Percentiles rank a stretch among this genome's conserved stretches.
Conservation (phyloP, 2,888 invertebrate genomes). For the Ceramica pisi region DNA sequence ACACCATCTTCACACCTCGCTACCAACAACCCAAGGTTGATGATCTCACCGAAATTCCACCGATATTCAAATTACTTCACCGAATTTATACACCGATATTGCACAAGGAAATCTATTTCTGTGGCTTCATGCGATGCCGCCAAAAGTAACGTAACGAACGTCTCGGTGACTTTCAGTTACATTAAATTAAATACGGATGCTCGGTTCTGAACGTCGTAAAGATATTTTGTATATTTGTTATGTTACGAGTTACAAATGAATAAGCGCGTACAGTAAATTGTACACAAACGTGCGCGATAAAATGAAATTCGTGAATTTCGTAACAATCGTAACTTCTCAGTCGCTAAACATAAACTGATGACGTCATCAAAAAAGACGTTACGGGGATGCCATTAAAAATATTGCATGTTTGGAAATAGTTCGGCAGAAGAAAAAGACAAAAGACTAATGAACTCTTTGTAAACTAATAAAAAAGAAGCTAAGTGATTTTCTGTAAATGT, state of each 20-base stretch:
- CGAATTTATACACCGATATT: conserved; percentile 75
- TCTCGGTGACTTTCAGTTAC: conserved; percentile 70
- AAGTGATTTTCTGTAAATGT: not conserved
- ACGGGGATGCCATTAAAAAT: conserved; percentile 48
- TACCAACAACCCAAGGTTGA: conserved; percentile 65
- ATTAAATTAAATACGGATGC: conserved; percentile 34
- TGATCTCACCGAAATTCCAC: conserved; percentile 57
- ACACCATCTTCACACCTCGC: conserved; percentile 73
- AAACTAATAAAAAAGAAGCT: too few species aligned
- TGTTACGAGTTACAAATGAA: conserved; percentile 49
- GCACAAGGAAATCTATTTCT: conserved; percentile 90
- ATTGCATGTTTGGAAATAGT: conserved; percentile 3
- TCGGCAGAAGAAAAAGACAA: too few species aligned
- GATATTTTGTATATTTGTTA: conserved; percentile 28
- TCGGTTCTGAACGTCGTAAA: conserved; percentile 26
- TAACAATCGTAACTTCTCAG: conserved; percentile 84
- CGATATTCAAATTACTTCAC: conserved; percentile 72
- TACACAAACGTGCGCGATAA: conserved; percentile 71
- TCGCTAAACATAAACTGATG: conserved; percentile 88
- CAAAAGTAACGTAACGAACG: conserved; percentile 84
- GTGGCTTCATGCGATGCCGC: conserved; percentile 88
- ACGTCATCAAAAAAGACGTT: conserved; percentile 84
- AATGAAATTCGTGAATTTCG: conserved; percentile 80
- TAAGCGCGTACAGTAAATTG: conserved; percentile 69
- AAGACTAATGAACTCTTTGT: too few species aligned